Evolutionary conservation across 2,888 invertebrate species (phyloP), one percentile per base, ranked within the genome.

Genomic region (Caenorhabditis sulstoni): DNA sequence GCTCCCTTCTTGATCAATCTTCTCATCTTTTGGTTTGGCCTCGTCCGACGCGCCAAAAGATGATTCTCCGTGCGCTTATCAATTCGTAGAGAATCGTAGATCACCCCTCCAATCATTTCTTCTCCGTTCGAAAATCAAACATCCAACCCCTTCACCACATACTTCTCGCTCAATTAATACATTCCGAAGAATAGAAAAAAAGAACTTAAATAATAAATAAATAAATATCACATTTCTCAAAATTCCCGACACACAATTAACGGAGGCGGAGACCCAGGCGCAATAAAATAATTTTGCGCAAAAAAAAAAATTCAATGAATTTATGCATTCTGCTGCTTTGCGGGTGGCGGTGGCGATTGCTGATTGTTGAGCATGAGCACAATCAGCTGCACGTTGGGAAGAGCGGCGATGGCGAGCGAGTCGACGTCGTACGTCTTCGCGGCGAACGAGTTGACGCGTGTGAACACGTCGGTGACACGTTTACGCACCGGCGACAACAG

Each of bases 341-440:
- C n/a, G n/a, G n/a, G n/a, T n/a, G n/a, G 55, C 18, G 3, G 29
- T 7, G 29, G 29, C 29, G 29, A 29, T 7, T 3, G 62, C 39
- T 71, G 61, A 20, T 84, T 81, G 50, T 86, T 87, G 20, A 88
- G 74, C 41, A 88, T 41, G 22, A 90, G 65, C n/a, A 95, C 94
- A 12, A 97, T 94, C 92, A 97, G 97, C 90, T 98, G 97, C 1
- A 95, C 94, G 1, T 96, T 94, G 0, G 97, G 97, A 89, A 96
- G 96, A 11, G 94, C 95, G 4, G 96, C 94, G 62, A 96, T 93
- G 65, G 94, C 92, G 70, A 93, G 93, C 87, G 95, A 95, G 89
- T 97, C 97, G 37, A 93, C 93, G 0, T 93, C 93, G 90, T 96
- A 97, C 61, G 94, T 93, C 35, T 94, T 94, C 79, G 93, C 93